phyloP scores from a whole-genome alignment of 1,140 invertebrate species.

The Cydia amplana region DNA sequence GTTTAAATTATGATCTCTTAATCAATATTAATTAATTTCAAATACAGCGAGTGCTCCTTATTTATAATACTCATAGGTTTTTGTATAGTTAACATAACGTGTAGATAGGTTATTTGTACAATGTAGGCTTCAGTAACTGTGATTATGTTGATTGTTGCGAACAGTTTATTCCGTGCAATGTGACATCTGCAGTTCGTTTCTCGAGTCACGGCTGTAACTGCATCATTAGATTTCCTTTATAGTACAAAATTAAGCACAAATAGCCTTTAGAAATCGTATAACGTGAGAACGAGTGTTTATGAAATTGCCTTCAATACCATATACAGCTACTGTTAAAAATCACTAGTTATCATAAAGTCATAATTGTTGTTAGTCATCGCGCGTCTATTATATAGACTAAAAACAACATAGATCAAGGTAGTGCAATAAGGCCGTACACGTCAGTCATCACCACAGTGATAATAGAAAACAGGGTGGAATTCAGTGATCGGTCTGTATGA shows the following conservation, averaged over 20 bases:
- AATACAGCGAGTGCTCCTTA: slow-evolving; percentile 65
- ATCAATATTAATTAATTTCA: slow-evolving; percentile 78
- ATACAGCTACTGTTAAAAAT: slow-evolving; percentile 39
- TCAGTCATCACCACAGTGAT: slow-evolving; percentile 52
- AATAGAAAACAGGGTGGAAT: slow-evolving; percentile 67
- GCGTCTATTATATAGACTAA: slow-evolving; percentile 36
- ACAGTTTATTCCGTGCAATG: slow-evolving; percentile 19
- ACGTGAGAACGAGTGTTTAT: slow-evolving; percentile 30
- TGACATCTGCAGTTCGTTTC: not conserved
- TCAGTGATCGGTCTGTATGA: slow-evolving; percentile 62
- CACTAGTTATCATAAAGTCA: slow-evolving; percentile 35
- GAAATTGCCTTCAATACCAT: slow-evolving; percentile 40
- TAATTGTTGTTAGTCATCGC: slow-evolving; percentile 37
- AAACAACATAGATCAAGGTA: slow-evolving; percentile 25
- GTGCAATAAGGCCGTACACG: slow-evolving; percentile 36
- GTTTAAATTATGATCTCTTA: slow-evolving; percentile 79
- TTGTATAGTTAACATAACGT: slow-evolving; percentile 59
- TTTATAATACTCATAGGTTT: slow-evolving; percentile 80
- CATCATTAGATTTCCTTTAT: slow-evolving; percentile 36
- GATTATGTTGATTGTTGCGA: slow-evolving; percentile 41
- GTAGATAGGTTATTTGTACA: slow-evolving; percentile 52
- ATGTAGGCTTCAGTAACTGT: slow-evolving; percentile 49
- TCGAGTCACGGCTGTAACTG: slow-evolving; percentile 2
- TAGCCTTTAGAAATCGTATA: slow-evolving; percentile 39
- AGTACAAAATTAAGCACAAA: slow-evolving; percentile 52